Evolutionary conservation across 2,113 vertebrate genomes (phyloP).

Genomic region (Mormyrus lacerda): DNA sequence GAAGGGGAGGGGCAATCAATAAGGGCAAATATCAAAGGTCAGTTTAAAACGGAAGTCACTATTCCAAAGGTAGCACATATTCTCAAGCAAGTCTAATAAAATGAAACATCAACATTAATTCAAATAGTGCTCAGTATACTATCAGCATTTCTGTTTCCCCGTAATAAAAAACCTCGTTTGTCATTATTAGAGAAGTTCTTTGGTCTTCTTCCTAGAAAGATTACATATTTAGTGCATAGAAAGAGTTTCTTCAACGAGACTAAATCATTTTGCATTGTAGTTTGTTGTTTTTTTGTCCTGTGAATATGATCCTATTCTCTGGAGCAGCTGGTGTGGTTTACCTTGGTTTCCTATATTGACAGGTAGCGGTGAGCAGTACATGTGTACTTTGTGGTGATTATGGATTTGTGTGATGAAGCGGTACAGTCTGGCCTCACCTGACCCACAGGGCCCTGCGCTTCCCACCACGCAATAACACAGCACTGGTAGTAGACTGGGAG

Average conservation of each 20-base stretch:
- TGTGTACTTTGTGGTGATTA: not conserved
- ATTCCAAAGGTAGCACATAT: conserved; percentile 48
- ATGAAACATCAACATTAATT: not conserved
- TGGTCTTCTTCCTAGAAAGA: not conserved
- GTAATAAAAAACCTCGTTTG: not conserved
- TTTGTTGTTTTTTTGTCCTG: not conserved
- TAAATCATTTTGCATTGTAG: not conserved
- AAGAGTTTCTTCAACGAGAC: not conserved
- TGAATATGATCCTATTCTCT: not conserved
- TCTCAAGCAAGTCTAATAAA: conserved; percentile 15
- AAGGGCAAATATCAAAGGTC: conserved; percentile 68
- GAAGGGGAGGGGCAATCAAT: conserved; percentile 44
- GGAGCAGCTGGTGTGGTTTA: not conserved
- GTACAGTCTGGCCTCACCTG: not conserved
- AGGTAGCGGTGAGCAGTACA: not conserved
- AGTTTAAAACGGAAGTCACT: conserved; percentile 51
- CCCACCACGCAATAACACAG: not conserved
- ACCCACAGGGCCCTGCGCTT: not conserved
- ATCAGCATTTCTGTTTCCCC: not conserved
- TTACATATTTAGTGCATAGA: not conserved
- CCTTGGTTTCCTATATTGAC: not conserved
- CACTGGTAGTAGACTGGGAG: not conserved
- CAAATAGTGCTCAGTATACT: not conserved
- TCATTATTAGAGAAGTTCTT: not conserved
- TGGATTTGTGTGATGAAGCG: not conserved